phyloP scores from a whole-genome alignment of 1,140 invertebrate genomes.

The Probaryconus sp. region DNA sequence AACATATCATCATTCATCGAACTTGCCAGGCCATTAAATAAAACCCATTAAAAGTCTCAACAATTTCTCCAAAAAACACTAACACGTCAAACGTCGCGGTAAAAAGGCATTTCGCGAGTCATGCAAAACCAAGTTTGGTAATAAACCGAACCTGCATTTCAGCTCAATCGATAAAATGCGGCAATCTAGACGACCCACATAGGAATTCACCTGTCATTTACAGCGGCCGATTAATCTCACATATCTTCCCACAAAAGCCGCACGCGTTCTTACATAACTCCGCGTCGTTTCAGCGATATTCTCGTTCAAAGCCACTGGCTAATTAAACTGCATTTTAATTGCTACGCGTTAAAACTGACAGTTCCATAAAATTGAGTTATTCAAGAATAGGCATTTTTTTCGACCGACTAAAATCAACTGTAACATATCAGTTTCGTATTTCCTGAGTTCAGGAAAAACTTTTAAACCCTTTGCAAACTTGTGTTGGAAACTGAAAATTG shows the following conservation, averaged over 20 bases:
- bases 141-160: background rate
- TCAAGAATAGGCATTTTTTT: conserved; percentile 1
- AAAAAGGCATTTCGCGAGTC: background rate
- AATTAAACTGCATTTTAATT: conserved; percentile 26
- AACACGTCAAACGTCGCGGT: no score
- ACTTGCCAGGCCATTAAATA: no score
- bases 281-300: conserved; percentile 8
- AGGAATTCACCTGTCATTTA: conserved; percentile 10
- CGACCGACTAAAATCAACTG: no score
- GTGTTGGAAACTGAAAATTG: no score
- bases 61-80: no score
- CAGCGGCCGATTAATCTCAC: conserved; percentile 9
- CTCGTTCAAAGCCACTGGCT: background rate
- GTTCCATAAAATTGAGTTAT: background rate
- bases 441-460: no score
- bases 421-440: no score
- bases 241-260: conserved; percentile 34
- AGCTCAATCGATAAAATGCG: background rate
- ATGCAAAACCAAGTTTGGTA: conserved; percentile 8
- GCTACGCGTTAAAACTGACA: background rate
- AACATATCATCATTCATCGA: no score
- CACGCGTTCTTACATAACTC: conserved; percentile 5
- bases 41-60: no score
- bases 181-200: conserved; percentile 11
- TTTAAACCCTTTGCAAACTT: no score